phyloP scores from a whole-genome alignment of 1,140 invertebrate species.

The Cotesia vestalis region DNA sequence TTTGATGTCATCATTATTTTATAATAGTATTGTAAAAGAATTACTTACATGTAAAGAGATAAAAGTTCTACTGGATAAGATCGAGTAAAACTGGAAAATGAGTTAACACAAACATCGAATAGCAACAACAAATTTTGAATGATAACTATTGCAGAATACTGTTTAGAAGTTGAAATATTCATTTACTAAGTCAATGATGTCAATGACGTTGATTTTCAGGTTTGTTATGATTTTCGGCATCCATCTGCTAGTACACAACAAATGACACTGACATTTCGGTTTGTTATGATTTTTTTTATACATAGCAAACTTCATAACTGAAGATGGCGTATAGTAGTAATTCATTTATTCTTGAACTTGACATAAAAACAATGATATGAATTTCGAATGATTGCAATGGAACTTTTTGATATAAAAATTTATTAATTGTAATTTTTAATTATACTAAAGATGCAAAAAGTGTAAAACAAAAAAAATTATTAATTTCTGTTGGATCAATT shows the following conservation, averaged over 20 bases:
- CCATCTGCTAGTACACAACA: too few relatives aligned
- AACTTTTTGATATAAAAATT: too few relatives aligned
- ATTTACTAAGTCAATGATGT: slow-evolving; percentile 45
- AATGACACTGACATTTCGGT: neutral
- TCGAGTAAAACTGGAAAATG: slow-evolving; percentile 57
- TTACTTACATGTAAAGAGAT: slow-evolving; percentile 59
- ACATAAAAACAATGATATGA: too few relatives aligned
- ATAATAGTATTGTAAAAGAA: neutral
- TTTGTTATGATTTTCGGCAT: neutral
- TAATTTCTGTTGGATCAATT: too few relatives aligned
- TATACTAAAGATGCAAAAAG: too few relatives aligned
- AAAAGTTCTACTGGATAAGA: slow-evolving; percentile 55
- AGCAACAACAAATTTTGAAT: slow-evolving; percentile 58
- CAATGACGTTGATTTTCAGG: neutral
- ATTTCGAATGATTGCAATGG: too few relatives aligned
- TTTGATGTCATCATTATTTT: too few relatives aligned
- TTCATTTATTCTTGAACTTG: too few relatives aligned
- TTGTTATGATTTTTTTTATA: slow-evolving; percentile 15
- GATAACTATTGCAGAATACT: slow-evolving; percentile 55
- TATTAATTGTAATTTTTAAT: too few relatives aligned
- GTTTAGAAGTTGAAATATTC: slow-evolving; percentile 56
- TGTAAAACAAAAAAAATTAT: too few relatives aligned
- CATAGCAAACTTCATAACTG: neutral
- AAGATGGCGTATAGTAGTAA: neutral
- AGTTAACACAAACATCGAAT: slow-evolving; percentile 60